phyloP scores from a whole-genome alignment of 2,797 vertebrate genomes.

The Fistularia commersonii region DNA sequence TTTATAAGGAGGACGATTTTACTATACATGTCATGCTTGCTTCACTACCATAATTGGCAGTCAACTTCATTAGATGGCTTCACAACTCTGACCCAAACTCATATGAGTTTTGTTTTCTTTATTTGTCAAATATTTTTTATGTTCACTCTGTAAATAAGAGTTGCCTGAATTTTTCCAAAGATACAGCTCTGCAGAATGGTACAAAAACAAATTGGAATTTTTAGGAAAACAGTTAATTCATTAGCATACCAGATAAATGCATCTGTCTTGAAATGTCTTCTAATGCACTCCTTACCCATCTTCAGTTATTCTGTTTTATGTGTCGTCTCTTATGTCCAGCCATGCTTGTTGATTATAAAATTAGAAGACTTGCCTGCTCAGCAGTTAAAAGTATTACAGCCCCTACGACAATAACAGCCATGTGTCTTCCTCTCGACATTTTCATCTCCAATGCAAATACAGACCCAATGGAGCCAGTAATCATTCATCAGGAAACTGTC shows the following conservation, averaged over 20 bases:
- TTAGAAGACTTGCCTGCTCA: slow-evolving; percentile 64
- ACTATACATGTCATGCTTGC: not conserved
- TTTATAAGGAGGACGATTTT: not conserved
- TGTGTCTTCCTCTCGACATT: slow-evolving; percentile 71
- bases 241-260: slow-evolving; percentile 54
- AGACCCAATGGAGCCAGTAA: slow-evolving; percentile 73
- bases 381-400: slow-evolving; percentile 65
- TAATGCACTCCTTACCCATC: slow-evolving; percentile 29
- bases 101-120: not conserved
- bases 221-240: slow-evolving; percentile 52
- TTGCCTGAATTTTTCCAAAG: slow-evolving; percentile 62
- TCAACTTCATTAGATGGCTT: no score
- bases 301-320: slow-evolving; percentile 45
- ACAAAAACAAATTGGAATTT: slow-evolving; percentile 59
- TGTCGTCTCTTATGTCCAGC: slow-evolving; percentile 54
- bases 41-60: not conserved
- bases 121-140: not conserved
- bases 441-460: slow-evolving; percentile 81
- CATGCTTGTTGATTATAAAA: slow-evolving; percentile 65
- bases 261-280: slow-evolving; percentile 53
- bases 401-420: slow-evolving; percentile 52
- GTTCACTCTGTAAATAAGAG: slow-evolving; percentile 62
- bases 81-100: no score
- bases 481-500: slow-evolving; percentile 77
- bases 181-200: slow-evolving; percentile 63